These are phyloP conservation scores for Hucho hucho DNA, from an alignment of 2,113 vertebrate species.

Conservation along the genomic window DNA sequence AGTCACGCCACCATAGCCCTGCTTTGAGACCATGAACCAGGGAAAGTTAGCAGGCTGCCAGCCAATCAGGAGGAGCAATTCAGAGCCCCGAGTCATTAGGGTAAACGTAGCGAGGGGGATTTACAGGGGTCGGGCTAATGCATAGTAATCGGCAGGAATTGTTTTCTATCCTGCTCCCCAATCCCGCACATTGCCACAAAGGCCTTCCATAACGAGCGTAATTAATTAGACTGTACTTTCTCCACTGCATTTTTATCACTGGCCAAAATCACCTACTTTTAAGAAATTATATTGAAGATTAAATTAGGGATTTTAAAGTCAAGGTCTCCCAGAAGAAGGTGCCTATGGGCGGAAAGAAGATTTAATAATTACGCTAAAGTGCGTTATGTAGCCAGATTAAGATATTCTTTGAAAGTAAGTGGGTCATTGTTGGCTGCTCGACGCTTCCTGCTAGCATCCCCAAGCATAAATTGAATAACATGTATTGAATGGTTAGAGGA, in stretches of 20 bases:
- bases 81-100: constrained; percentile 6
- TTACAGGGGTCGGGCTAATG: constrained; percentile 27
- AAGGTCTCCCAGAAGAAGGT: constrained; percentile 14
- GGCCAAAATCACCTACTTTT: constrained; percentile 39
- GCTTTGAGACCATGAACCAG: not conserved
- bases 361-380: constrained; percentile 12
- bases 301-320: constrained; percentile 61
- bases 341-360: not conserved
- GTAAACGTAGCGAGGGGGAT: constrained; percentile 12
- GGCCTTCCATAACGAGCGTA: constrained; percentile 42
- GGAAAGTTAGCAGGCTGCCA: not conserved
- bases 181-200: constrained; percentile 34
- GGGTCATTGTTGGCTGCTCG: not conserved
- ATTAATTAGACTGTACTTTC: constrained; percentile 39
- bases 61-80: constrained; percentile 4
- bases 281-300: constrained; percentile 45
- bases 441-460: not conserved
- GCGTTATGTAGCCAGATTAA: not conserved
- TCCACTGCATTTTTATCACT: constrained; percentile 29
- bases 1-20: not conserved
- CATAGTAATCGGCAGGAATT: constrained; percentile 39
- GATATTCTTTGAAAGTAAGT: too few relatives aligned
- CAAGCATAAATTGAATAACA: not conserved
- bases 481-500: not conserved
- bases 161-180: constrained; percentile 38